These are phyloP conservation scores for Mastacembelus armatus DNA, from an alignment of 2,797 vertebrate species.

Conservation along the genomic window DNA sequence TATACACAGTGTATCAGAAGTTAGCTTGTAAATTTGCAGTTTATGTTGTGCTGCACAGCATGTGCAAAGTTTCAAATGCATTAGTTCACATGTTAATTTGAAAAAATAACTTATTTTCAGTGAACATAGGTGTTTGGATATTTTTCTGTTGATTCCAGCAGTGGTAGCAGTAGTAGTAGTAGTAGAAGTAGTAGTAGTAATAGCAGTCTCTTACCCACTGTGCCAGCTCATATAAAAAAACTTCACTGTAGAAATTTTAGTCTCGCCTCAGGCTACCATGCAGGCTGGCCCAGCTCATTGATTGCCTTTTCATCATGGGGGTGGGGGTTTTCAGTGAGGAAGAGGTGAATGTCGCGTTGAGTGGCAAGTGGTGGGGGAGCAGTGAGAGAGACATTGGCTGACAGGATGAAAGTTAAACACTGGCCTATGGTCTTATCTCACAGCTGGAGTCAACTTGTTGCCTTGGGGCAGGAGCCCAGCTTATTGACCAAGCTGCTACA, in stretches of 20 bases:
- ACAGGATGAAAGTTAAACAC: conserved; percentile 76
- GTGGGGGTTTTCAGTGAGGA: conserved; percentile 52
- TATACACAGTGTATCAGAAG: not conserved
- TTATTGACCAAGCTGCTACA: conserved; percentile 72
- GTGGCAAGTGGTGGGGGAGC: conserved; percentile 73
- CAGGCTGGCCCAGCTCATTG: conserved; percentile 70
- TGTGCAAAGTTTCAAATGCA: not conserved
- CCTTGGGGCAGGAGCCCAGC: conserved; percentile 67
- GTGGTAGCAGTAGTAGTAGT: not conserved
- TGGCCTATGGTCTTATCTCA: conserved; percentile 71
- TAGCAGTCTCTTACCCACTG: conserved; percentile 45
- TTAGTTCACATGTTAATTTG: conserved; percentile 1
- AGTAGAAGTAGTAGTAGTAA: not conserved
- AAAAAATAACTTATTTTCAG: conserved; percentile 11
- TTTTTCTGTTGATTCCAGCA: conserved; percentile 3
- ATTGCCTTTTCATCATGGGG: conserved; percentile 74
- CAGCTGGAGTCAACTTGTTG: conserved; percentile 71
- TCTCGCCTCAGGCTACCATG: conserved; percentile 66
- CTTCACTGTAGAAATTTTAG: conserved; percentile 60
- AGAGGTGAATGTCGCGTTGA: conserved; percentile 76
- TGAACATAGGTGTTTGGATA: not conserved
- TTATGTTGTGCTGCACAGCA: not conserved
- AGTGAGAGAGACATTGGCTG: conserved; percentile 74
- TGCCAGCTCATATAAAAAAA: conserved; percentile 46
- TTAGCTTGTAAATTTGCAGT: not conserved